These are phyloP conservation scores for Mus pahari DNA, from an alignment of 2,113 vertebrate genomes.

Conservation along the genomic window DNA sequence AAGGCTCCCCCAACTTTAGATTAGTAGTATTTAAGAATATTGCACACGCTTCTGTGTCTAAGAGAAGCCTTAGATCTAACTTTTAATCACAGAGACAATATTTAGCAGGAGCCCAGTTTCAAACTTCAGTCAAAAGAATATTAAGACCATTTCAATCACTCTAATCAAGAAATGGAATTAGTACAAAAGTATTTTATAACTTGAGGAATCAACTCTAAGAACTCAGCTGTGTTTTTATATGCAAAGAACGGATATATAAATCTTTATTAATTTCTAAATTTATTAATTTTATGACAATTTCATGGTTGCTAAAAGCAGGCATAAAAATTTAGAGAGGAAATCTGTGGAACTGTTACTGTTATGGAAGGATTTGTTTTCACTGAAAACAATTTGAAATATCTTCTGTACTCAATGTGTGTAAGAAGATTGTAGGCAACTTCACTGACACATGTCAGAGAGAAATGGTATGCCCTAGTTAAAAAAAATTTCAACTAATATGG, in stretches of 20 bases:
- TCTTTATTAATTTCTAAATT: constrained; percentile 86
- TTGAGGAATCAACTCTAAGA: constrained; percentile 92
- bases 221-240: constrained; percentile 88
- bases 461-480: constrained; percentile 84
- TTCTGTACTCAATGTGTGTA: constrained; percentile 88
- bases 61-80: constrained; percentile 80
- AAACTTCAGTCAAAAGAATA: constrained; percentile 82
- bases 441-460: constrained; percentile 85
- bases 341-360: constrained; percentile 86
- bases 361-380: constrained; percentile 90
- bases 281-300: constrained; percentile 79
- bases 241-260: constrained; percentile 84
- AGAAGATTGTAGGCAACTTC: constrained; percentile 90
- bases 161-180: constrained; percentile 84
- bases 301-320: constrained; percentile 84
- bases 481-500: constrained; percentile 84
- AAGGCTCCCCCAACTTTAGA: constrained; percentile 85
- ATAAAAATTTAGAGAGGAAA: constrained; percentile 88
- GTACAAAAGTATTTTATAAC: constrained; percentile 86
- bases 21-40: constrained; percentile 86
- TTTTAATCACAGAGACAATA: constrained; percentile 72
- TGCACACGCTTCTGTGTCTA: constrained; percentile 86
- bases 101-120: constrained; percentile 72
- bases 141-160: constrained; percentile 78
- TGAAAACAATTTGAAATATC: constrained; percentile 91